phyloP scores from a whole-genome alignment of 1,140 invertebrate species.

The Papilio xuthus region DNA sequence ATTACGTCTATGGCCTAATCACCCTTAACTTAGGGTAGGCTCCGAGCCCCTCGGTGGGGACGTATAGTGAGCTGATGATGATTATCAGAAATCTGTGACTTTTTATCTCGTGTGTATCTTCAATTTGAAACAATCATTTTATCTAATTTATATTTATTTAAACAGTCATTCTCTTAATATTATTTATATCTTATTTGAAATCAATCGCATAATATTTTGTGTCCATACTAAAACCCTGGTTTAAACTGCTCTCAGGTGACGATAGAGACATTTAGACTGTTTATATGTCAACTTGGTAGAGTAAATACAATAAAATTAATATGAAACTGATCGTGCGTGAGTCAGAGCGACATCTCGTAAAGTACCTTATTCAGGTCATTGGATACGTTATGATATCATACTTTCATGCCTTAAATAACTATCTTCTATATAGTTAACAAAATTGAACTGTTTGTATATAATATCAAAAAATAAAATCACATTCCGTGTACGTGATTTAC shows the following conservation, averaged over 20 bases:
- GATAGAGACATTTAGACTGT: not conserved
- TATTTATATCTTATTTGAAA: not conserved
- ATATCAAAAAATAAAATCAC: too few relatives aligned
- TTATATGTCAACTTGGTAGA: not conserved
- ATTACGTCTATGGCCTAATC: too few relatives aligned
- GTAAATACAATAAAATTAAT: not conserved
- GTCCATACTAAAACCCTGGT: conserved; percentile 13
- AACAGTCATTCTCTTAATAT: too few relatives aligned
- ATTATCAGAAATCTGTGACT: too few relatives aligned
- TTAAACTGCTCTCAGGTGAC: not conserved
- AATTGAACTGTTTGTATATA: too few relatives aligned
- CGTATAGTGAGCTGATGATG: too few relatives aligned
- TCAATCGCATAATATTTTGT: not conserved
- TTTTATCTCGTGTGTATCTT: too few relatives aligned
- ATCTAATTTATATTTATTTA: too few relatives aligned
- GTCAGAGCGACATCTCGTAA: not conserved
- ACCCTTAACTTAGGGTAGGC: too few relatives aligned
- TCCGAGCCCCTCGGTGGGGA: too few relatives aligned
- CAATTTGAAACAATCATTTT: too few relatives aligned
- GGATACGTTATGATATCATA: not conserved
- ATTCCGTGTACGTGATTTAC: too few relatives aligned
- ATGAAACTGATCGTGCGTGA: not conserved
- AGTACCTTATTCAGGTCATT: not conserved
- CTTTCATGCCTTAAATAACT: not conserved
- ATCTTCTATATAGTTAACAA: not conserved